Base-by-base conservation (phyloP, 2,888 invertebrate genomes). In the Adelognathus sp. region DNA sequence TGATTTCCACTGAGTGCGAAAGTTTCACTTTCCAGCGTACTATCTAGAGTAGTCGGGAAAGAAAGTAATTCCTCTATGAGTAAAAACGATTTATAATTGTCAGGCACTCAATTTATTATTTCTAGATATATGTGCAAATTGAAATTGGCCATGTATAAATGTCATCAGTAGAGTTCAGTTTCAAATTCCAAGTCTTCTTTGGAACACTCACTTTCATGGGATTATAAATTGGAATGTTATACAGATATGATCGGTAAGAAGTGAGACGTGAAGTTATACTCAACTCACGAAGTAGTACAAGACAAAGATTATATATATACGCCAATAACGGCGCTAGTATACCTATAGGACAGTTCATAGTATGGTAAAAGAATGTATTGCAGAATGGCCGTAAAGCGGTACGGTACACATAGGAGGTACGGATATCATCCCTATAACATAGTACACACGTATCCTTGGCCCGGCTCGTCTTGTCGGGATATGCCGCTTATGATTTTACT, bases 401-500 rank as follows among this genome's bases (percentile, higher is more conserved):
- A 21, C 18, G 46, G 4, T 46, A 46, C 11, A 16, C 18, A 9
- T 1, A 21, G 24, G 11, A 5, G 24, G 1, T 41, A 41, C 16
- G 16, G 14, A 50, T 50, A 50, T 29, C 29, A 29, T 9, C 18
- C 24, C 14, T 60, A 18, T 29, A 61, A 2, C 6, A 21, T 36
- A 9, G 18, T 54, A 7, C 14, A 14, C 16, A 16, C 41, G 67
- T 39, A 63, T 66, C 41, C 6, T 63, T 56, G 39, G 36, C n/a
- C 63, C 67, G 64, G 16, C 18, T 58, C 36, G 72, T 64, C 61
- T 77, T 54, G 67, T 69, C 52, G 67, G 73, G 29, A 76, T 29
- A 66, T 67, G 71, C 52, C 79, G 79, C 54, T 74, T 72, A 73
- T 74, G 81, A 86, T 85, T 86, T 85, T 78, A 84, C 66, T 80